Evolutionary conservation across 2,888 invertebrate species (phyloP), one percentile per base, ranked within the genome.

Genomic region (Volucella bombylans): DNA sequence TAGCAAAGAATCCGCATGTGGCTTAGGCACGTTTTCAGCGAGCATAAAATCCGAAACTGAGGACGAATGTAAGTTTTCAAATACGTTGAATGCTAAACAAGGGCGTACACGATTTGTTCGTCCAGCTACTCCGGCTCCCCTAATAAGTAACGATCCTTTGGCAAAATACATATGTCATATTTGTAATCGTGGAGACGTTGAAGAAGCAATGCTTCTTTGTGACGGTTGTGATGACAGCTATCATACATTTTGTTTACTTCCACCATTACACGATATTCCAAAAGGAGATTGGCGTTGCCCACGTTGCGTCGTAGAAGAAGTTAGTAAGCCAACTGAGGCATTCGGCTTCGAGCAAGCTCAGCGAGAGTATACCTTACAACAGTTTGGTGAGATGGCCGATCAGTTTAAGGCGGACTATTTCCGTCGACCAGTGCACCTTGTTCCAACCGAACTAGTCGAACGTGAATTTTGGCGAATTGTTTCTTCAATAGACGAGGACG

Each of bases 321-420:
- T 97, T 2, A 94, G 94, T 59, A 98, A 98, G 90, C 98, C 98
- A 0, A 94, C 96, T 81, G 98, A 98, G 91, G 97, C 98, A 0
- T 99, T 98, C 92, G 99, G 99, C 0, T 99, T 99, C 93, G 98
- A 98, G 90, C 99, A 99, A 90, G 98, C 99, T 0, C 95, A 96
- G 85, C 94, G 96, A 15, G 97, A 97, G 89, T 99, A 99, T 92
- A 98, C 98, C 0, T 93, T 99, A 72, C 97, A 98, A 89, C 96
- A 98, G 89, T 99, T 99, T 92, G 98, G 99, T 0, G 97, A 98
- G 92, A 99, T 98, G 98, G 99, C 99, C 0, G 99, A 99, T 92
- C 96, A 97, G 90, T 99, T 99, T 92, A 99, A 99, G 90, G 96
- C 96, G 1, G 97, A 98, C 89, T 99, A 99, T 91, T 99, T 99